These are phyloP conservation scores for Acrobasis consociella DNA, from an alignment of 2,888 invertebrate genomes.

Conservation along the genomic window DNA sequence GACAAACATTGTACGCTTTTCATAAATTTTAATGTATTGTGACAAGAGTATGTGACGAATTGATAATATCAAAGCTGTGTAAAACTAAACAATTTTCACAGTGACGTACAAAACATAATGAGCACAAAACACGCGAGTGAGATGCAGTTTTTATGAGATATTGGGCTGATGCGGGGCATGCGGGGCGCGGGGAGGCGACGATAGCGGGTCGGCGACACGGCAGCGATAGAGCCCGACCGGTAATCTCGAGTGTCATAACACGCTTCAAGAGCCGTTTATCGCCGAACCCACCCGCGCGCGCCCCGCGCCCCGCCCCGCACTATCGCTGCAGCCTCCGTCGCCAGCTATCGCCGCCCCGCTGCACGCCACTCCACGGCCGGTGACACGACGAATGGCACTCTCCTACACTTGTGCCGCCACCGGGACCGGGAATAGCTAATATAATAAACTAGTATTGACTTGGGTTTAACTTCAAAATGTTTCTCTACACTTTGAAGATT, in stretches of 20 bases:
- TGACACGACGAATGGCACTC: neutral
- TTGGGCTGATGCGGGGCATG: neutral
- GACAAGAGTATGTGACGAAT: too few relatives aligned
- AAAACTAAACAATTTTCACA: too few relatives aligned
- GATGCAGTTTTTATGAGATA: conserved; percentile 10
- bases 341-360: neutral
- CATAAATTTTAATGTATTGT: too few relatives aligned
- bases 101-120: neutral
- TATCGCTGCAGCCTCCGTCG: conserved; percentile 11
- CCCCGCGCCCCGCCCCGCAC: conserved; percentile 14
- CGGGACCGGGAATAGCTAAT: neutral
- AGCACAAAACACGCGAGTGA: neutral
- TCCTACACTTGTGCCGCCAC: neutral
- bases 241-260: conserved; percentile 27
- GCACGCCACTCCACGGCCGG: conserved; percentile 2
- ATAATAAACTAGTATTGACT: neutral
- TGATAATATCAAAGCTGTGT: too few relatives aligned
- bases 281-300: conserved; percentile 10
- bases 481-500: too few relatives aligned
- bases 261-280: conserved; percentile 24
- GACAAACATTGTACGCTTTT: too few relatives aligned
- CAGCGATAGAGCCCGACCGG: conserved; percentile 16
- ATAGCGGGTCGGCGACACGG: conserved; percentile 21
- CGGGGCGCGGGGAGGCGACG: neutral
- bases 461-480: neutral